Conservation (phyloP, 1,140 invertebrate species). For the Euwallacea fornicatus region DNA sequence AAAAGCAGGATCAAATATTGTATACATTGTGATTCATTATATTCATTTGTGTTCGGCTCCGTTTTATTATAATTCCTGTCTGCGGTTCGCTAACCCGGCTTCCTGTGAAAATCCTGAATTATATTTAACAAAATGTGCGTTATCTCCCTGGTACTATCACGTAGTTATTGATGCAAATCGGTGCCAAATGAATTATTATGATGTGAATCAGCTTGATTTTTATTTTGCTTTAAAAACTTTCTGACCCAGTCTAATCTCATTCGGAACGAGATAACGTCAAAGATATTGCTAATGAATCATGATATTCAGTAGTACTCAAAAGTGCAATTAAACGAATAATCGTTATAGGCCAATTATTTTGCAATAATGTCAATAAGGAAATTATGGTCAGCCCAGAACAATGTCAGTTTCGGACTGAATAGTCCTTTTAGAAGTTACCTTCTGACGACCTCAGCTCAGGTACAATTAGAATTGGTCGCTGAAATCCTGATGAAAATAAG, state of each 20-base stretch:
- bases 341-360: slow-evolving; percentile 16
- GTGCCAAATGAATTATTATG: slow-evolving; percentile 1
- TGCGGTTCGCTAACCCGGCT: slow-evolving; percentile 29
- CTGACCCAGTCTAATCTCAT: not conserved
- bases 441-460: too few relatives aligned
- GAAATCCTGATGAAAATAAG: too few relatives aligned
- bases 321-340: not conserved
- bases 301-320: not conserved
- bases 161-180: slow-evolving; percentile 10
- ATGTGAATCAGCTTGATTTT: not conserved
- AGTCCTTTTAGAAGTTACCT: too few relatives aligned
- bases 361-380: slow-evolving; percentile 7
- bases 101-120: slow-evolving; percentile 24
- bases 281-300: not conserved
- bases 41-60: not conserved
- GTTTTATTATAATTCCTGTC: slow-evolving; percentile 1
- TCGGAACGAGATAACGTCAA: not conserved
- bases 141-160: slow-evolving; percentile 7
- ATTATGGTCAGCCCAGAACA: not conserved
- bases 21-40: slow-evolving; percentile 2
- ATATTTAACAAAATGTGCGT: slow-evolving; percentile 10
- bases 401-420: too few relatives aligned
- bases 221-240: not conserved
- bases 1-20: not conserved
- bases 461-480: too few relatives aligned